Conservation (phyloP, 1,140 invertebrate species). For the Drosophila sp. region DNA sequence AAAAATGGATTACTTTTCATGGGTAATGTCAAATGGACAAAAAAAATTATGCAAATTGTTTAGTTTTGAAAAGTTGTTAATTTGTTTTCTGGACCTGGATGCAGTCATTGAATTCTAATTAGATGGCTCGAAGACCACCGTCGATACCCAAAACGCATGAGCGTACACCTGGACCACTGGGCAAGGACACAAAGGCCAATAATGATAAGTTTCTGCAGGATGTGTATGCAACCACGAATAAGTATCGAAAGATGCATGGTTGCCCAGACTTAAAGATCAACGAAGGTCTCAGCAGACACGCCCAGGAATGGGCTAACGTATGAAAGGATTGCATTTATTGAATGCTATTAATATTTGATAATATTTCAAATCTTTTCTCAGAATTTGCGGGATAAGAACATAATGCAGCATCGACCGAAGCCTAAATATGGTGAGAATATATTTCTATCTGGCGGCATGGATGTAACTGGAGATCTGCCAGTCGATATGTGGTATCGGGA, state of each 20-base stretch:
- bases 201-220: conserved; percentile 66
- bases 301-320: conserved; percentile 76
- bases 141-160: conserved; percentile 60
- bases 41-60: conserved; percentile 19
- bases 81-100: conserved; percentile 29
- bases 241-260: conserved; percentile 61
- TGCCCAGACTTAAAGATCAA: conserved; percentile 57
- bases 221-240: conserved; percentile 56
- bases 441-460: conserved; percentile 72
- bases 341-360: neutral
- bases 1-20: neutral
- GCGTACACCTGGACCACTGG: conserved; percentile 57
- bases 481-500: conserved; percentile 88
- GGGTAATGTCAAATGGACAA: neutral
- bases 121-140: conserved; percentile 44
- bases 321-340: neutral
- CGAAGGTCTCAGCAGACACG: conserved; percentile 47
- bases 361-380: neutral
- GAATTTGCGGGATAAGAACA: conserved; percentile 67
- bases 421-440: conserved; percentile 74
- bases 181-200: conserved; percentile 63
- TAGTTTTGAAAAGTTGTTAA: conserved; percentile 1
- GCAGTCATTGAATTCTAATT: neutral
- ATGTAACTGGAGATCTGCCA: conserved; percentile 86
- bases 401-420: conserved; percentile 66